Evolutionary conservation across 23 tunicate genomes (phyloP).

Genomic region (Styela clava): DNA sequence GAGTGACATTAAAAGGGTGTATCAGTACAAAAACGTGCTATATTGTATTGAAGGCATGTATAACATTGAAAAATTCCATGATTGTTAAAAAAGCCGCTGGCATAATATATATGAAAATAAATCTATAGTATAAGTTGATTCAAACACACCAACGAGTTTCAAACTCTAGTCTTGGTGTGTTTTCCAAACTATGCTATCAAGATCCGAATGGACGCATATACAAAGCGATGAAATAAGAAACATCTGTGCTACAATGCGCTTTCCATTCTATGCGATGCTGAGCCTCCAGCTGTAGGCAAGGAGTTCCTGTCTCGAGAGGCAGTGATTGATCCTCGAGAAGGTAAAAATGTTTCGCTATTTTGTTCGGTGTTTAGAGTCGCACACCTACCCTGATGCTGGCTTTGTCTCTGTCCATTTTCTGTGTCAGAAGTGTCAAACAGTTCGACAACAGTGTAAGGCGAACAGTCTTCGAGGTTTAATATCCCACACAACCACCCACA

Average conservation of each 20-base stretch:
- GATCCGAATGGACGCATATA: no score
- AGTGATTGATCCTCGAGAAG: not conserved
- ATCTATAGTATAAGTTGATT: no score
- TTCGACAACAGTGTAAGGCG: constrained; percentile 76
- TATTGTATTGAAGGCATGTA: no score
- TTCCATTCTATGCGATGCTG: not conserved
- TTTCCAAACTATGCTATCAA: no score
- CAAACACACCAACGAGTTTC: no score
- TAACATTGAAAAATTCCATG: no score
- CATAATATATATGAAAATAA: no score
- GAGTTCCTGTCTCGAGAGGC: not conserved
- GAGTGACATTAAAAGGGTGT: no score
- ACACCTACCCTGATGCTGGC: not conserved
- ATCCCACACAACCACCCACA: constrained; percentile 77
- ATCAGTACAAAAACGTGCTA: no score
- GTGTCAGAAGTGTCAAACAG: constrained; percentile 52
- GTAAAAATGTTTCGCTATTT: not conserved
- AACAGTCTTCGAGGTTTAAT: constrained; percentile 60
- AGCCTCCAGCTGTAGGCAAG: not conserved
- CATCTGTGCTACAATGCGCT: not conserved
- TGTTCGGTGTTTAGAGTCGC: not conserved
- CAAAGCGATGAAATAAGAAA: no score
- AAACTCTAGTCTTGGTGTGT: no score
- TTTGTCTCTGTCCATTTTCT: constrained; percentile 13
- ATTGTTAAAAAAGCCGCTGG: no score